These are phyloP conservation scores for Progne subis DNA, from an alignment of 2,113 vertebrate genomes.

Conservation along the genomic window DNA sequence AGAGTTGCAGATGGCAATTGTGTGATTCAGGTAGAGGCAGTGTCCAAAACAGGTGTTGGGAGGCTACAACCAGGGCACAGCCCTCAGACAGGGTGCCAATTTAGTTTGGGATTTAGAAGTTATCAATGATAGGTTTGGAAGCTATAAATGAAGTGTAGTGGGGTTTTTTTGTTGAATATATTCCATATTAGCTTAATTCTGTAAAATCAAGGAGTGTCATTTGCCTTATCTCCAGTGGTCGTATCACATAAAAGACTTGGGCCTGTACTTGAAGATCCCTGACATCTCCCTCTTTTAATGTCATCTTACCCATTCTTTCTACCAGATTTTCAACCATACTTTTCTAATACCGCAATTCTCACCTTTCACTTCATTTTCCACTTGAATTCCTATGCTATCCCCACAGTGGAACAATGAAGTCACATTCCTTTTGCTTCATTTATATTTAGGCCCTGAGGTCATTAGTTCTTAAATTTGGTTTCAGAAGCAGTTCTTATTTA, in stretches of 20 bases:
- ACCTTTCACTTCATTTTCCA: not conserved
- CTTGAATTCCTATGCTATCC: not conserved
- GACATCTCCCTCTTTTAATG: not conserved
- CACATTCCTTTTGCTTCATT: not conserved
- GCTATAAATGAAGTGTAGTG: not conserved
- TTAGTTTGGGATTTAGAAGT: not conserved
- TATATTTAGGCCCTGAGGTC: not conserved
- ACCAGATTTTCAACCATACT: not conserved
- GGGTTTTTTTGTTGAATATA: not conserved
- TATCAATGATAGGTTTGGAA: not conserved
- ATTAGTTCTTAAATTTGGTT: not conserved
- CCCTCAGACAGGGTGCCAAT: too few species aligned
- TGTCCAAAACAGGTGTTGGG: fast-evolving
- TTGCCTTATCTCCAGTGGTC: not conserved
- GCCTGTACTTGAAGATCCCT: not conserved
- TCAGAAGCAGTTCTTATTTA: not conserved
- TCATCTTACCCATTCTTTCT: not conserved
- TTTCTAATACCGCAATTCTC: not conserved
- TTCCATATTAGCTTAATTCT: not conserved
- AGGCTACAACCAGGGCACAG: not conserved
- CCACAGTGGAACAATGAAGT: not conserved
- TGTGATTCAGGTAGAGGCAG: not conserved
- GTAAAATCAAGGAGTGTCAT: not conserved
- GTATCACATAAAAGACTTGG: not conserved
- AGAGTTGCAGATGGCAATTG: not conserved